A percentile compares a stretch with the other conserved stretches of the same genome.
phyloP scores from a whole-genome alignment of 2,797 vertebrate genomes.

The Pyrocephalus nanus region DNA sequence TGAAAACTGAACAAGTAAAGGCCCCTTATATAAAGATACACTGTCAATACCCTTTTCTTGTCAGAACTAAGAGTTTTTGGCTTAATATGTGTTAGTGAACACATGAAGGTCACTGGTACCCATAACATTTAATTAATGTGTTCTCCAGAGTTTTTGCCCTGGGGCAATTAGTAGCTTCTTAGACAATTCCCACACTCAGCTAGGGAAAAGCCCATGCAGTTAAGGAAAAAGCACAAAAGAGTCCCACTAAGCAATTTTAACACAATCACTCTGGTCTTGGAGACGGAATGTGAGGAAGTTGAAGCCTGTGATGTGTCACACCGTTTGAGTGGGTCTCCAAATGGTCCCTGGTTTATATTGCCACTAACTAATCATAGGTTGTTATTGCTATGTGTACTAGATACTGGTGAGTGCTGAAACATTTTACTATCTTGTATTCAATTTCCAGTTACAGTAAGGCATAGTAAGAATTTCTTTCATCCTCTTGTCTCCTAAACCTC shows the following conservation, averaged over 20 bases:
- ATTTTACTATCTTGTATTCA: neutral
- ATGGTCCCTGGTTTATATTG: neutral
- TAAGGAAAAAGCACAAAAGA: neutral
- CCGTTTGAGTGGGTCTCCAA: neutral
- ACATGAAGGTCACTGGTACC: neutral
- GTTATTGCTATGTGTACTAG: neutral
- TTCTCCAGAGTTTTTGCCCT: neutral
- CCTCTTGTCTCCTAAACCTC: neutral
- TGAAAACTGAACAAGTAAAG: neutral
- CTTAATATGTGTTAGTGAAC: neutral
- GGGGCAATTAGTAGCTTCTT: neutral
- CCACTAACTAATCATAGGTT: neutral
- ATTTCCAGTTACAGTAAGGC: neutral
- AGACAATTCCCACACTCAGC: neutral
- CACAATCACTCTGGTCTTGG: neutral
- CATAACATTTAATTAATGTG: neutral
- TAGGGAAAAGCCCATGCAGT: neutral
- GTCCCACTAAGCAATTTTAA: neutral
- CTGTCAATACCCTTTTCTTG: neutral
- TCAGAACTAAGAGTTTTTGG: neutral
- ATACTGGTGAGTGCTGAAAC: neutral
- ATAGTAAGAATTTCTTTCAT: neutral
- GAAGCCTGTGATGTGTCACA: neutral
- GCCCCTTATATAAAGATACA: neutral
- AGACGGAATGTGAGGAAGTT: neutral